A percentile compares a stretch with the other conserved stretches of the same genome.
These are phyloP conservation scores for Lophotis ruficrista DNA, from an alignment of 2,113 vertebrate species.

Conservation along the genomic window DNA sequence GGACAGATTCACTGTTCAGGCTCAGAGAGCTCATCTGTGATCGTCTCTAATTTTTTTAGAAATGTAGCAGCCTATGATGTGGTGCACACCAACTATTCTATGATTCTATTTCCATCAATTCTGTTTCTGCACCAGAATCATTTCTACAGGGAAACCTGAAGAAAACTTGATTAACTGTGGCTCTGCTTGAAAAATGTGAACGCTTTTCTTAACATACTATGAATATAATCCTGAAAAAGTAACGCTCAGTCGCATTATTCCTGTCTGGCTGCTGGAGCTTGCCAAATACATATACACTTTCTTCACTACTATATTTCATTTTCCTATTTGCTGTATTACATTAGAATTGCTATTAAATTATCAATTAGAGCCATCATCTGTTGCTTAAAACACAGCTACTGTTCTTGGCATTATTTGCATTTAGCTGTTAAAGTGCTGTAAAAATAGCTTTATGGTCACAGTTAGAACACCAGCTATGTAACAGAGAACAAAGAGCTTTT, in stretches of 20 bases:
- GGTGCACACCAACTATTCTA: not conserved
- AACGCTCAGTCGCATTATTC: not conserved
- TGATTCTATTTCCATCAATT: not conserved
- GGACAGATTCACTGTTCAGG: not conserved
- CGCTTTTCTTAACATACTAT: not conserved
- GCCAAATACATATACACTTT: not conserved
- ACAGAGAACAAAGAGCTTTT: not conserved
- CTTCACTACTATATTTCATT: not conserved
- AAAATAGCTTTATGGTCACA: not conserved
- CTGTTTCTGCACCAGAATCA: not conserved
- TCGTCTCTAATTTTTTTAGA: not conserved
- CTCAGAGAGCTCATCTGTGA: not conserved
- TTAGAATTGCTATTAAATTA: conserved; percentile 37
- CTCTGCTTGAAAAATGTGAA: not conserved
- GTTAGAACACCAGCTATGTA: not conserved
- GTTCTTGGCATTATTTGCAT: not conserved
- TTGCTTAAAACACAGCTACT: conserved; percentile 8
- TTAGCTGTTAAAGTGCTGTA: not conserved
- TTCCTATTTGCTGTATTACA: not conserved
- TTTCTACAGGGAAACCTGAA: not conserved
- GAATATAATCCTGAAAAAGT: not conserved
- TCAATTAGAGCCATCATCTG: not conserved
- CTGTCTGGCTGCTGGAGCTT: not conserved
- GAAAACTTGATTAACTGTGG: not conserved
- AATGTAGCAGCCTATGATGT: not conserved